Evolutionary conservation across 2,113 vertebrate species (phyloP), one percentile per base, ranked within the genome.

Genomic region (Lepisosteus oculatus): DNA sequence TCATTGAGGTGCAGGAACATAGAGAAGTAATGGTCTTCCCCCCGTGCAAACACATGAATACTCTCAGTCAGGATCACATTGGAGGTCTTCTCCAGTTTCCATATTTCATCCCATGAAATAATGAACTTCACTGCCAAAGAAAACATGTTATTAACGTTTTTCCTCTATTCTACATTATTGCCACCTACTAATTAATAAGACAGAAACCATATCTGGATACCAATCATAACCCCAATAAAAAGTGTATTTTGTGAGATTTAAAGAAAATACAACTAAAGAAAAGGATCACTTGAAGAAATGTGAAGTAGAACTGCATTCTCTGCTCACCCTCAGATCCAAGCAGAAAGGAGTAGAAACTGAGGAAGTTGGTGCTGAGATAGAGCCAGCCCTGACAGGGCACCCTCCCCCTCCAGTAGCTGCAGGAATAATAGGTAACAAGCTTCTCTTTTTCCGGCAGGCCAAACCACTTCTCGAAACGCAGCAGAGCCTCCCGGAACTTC

Each of bases 361-460:
- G 85, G 85, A 99, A 98, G 86, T 99, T 98, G 77, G 96, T 97
- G 83, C 97, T 99, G 74, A 99, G 95, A 85, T 99, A 99, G 8
- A 99, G 92, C 97, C 97, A 99, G 3, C 97, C 97, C 82, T 99
- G 97, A 84, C 96, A 98, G 11, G 97, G 97, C 51, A 99, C 93
- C 67, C 95, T 93, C 76, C 97, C 97, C 82, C 82, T 98, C 97
- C 97, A 99, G 79, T 98, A 99, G 86, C 96, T 99, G 87, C 97
- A 99, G 0, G 97, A 98, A 81, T 97, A 99, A 83, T 99, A 99
- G 0, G 96, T 99, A 73, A 99, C 95, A 85, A 99, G 87, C 83
- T 99, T 98, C 81, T 99, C 97, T 75, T 93, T 88, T 47, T 92
- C 81, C 0, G 97, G 95, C 71, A 99, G 91, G 13, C 93, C 94